A percentile compares a stretch with the other conserved stretches of the same genome.
Evolutionary conservation across 2,888 invertebrate species (phyloP).

Genomic region (Bellardia bayeri): DNA sequence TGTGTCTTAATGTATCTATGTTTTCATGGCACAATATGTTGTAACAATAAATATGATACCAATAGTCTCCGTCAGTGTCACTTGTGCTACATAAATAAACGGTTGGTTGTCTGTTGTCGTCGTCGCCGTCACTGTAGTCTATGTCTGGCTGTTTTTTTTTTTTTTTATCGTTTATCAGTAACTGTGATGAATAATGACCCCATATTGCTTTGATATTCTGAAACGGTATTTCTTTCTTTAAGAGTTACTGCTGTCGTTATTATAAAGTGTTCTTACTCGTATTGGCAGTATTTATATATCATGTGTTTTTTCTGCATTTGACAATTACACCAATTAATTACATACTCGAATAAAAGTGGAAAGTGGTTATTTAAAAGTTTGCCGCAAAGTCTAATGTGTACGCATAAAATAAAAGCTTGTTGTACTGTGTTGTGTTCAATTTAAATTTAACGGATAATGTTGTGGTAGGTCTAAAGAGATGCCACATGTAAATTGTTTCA

Average conservation of each 20-base stretch:
- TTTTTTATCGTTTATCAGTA: slow-evolving; percentile 33
- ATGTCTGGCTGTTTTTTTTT: neutral
- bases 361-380: slow-evolving; percentile 33
- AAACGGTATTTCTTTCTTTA: slow-evolving; percentile 25
- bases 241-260: neutral
- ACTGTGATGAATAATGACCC: slow-evolving; percentile 53
- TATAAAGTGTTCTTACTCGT: slow-evolving; percentile 20
- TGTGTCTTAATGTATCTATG: neutral
- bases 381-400: neutral
- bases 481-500: neutral
- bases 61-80: slow-evolving; percentile 63
- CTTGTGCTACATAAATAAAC: slow-evolving; percentile 65
- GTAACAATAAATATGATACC: slow-evolving; percentile 54
- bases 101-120: slow-evolving; percentile 56
- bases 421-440: neutral
- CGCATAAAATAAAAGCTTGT: neutral
- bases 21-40: slow-evolving; percentile 56
- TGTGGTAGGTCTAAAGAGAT: neutral
- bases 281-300: slow-evolving; percentile 3
- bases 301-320: slow-evolving; percentile 28
- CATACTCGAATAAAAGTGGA: slow-evolving; percentile 4
- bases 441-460: neutral
- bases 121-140: slow-evolving; percentile 16
- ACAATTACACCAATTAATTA: slow-evolving; percentile 19
- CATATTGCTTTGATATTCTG: slow-evolving; percentile 41